Conservation (phyloP, 2,797 vertebrate genomes). For the Pelobates cultripes region DNA sequence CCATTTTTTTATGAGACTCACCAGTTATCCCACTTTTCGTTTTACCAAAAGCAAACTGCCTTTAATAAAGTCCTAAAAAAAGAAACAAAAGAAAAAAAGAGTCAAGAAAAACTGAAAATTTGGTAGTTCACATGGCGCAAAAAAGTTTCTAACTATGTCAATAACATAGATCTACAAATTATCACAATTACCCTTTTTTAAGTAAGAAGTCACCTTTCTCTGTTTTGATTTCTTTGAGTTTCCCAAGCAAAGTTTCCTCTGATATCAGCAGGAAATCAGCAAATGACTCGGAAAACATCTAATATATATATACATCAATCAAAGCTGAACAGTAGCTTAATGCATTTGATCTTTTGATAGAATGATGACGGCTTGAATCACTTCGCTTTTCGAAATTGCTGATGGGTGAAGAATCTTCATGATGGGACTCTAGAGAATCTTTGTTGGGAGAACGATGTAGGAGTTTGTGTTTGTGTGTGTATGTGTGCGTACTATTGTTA, state of each 20-base stretch:
- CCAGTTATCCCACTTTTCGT: too few relatives aligned
- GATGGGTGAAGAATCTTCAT: constrained; percentile 41
- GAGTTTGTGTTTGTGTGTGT: neutral
- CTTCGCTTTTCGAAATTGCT: constrained; percentile 36
- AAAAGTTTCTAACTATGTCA: neutral
- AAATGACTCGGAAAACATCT: constrained; percentile 64
- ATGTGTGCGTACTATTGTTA: neutral
- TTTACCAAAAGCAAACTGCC: too few relatives aligned
- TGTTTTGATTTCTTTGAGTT: constrained; percentile 31
- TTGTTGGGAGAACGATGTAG: neutral
- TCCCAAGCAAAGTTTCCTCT: constrained; percentile 56
- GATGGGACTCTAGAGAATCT: constrained; percentile 25
- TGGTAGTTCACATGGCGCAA: too few relatives aligned
- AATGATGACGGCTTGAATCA: constrained; percentile 45
- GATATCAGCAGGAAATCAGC: constrained; percentile 62
- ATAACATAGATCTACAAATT: neutral
- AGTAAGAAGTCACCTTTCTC: constrained; percentile 41
- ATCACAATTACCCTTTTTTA: neutral
- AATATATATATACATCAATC: constrained; percentile 63
- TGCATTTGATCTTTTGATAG: constrained; percentile 57
- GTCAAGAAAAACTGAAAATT: too few relatives aligned
- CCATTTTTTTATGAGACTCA: too few relatives aligned
- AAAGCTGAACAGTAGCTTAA: constrained; percentile 50
- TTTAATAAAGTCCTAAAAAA: too few relatives aligned
- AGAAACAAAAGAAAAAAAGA: too few relatives aligned